Evolutionary conservation across 1,140 invertebrate genomes (phyloP), one percentile per base, ranked within the genome.

Genomic region (Eufriesea mexicana): DNA sequence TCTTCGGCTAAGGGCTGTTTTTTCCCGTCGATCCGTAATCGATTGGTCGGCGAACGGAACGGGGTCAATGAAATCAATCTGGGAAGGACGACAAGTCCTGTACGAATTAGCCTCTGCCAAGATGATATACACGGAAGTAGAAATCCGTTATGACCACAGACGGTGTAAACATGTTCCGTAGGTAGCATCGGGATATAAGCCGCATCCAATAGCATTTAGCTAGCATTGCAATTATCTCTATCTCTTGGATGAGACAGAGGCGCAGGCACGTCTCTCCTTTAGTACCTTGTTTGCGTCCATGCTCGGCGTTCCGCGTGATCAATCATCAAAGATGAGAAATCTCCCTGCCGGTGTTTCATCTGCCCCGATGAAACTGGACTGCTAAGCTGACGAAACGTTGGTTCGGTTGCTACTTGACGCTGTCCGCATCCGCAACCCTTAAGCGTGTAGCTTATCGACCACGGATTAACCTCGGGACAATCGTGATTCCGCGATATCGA

Each of bases 51-150:
- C 12, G 51, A 45, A 42, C 35, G 28, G 51, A 73, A 73, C 28
- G 20, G 35, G 71, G 71, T 73, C 71, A 73, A 73, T 73, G 71
- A 73, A 73, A 73, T 73, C 71, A 73, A 73, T 73, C 71, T 73
- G 54, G 1, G 12, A 73, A 14, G 71, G 51, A 2, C 71, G 49
- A 42, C 28, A 14, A 18, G 14, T 28, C 28, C 7, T 28, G 16
- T 35, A 18, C 20, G 9, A 20, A 35, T 35, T 62, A 35, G 35
- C 35, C 35, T 35, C 35, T 35, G 35, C 35, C 35, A 61, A 61
- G n/a, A 61, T 61, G 28, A 42, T 73, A 12, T 16, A 42, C 2
- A 23, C 51, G 51, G 10, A 23, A 9, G 20, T 54, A 2, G 28
- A 5, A 35, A 54, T 1, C 20, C 25, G 12, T n/a, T 23, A 68